A percentile compares a stretch with the other conserved stretches of the same genome.
These are phyloP conservation scores for Limnodromus scolopaceus DNA, from an alignment of 2,797 vertebrate species.

Conservation along the genomic window DNA sequence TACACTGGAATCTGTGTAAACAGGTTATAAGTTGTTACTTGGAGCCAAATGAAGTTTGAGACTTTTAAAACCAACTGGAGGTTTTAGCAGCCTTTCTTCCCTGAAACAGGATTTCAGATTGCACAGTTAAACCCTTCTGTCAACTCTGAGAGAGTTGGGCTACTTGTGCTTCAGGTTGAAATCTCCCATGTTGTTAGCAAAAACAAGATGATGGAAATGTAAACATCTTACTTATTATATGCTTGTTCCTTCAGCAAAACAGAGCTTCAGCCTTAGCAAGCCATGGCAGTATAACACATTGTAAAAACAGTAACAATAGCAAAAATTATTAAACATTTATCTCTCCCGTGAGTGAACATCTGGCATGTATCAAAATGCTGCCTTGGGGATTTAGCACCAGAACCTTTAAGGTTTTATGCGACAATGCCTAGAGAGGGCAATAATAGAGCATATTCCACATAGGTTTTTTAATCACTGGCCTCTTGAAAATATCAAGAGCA, in stretches of 20 bases:
- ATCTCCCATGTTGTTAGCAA: slow-evolving; percentile 20
- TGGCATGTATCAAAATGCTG: slow-evolving; percentile 82
- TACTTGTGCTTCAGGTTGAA: slow-evolving; percentile 46
- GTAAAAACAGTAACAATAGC: slow-evolving; percentile 88
- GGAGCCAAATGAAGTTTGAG: slow-evolving; percentile 18
- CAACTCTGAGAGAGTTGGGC: background rate
- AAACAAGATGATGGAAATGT: slow-evolving; percentile 14
- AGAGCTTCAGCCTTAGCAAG: slow-evolving; percentile 20
- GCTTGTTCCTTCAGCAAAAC: slow-evolving; percentile 41
- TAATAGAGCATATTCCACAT: slow-evolving; percentile 77
- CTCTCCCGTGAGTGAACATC: slow-evolving; percentile 85
- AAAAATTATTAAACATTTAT: slow-evolving; percentile 90
- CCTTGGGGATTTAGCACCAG: slow-evolving; percentile 78
- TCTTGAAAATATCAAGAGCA: slow-evolving; percentile 71
- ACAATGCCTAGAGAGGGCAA: slow-evolving; percentile 83
- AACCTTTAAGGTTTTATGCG: slow-evolving; percentile 83
- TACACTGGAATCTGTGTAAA: background rate
- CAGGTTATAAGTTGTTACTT: background rate
- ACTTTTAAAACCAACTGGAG: background rate
- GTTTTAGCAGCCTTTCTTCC: background rate
- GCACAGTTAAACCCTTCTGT: background rate
- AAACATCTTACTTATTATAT: slow-evolving; percentile 31
- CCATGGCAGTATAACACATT: slow-evolving; percentile 4
- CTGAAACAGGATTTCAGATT: background rate
- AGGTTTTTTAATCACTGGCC: slow-evolving; percentile 77